Conservation (phyloP, 2,888 invertebrate species). For the Syritta pipiens region DNA sequence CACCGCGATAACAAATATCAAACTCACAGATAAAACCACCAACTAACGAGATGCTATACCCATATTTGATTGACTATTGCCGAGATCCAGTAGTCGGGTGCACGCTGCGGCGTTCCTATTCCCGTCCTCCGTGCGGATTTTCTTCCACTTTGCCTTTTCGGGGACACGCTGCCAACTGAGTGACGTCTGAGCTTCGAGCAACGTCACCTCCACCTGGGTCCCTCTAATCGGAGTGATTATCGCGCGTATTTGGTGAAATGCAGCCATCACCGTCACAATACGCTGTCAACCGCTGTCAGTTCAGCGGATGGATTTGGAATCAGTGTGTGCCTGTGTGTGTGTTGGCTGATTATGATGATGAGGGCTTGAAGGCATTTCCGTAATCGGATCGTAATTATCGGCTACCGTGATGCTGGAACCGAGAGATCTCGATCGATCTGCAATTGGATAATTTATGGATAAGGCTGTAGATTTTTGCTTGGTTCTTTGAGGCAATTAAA, state of each 20-base stretch:
- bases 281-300: constrained; percentile 65
- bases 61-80: constrained; percentile 62
- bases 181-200: too few relatives aligned
- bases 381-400: constrained; percentile 64
- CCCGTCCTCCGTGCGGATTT: constrained; percentile 13
- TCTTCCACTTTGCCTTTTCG: constrained; percentile 38
- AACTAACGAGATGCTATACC: constrained; percentile 63
- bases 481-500: constrained; percentile 32
- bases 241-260: constrained; percentile 67
- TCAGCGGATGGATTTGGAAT: constrained; percentile 36
- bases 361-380: constrained; percentile 49
- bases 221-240: constrained; percentile 67
- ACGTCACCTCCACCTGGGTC: constrained; percentile 53
- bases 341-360: constrained; percentile 49
- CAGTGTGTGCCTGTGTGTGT: constrained; percentile 34
- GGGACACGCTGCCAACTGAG: too few relatives aligned
- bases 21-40: constrained; percentile 44
- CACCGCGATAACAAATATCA: constrained; percentile 35
- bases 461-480: constrained; percentile 9
- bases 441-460: constrained; percentile 52
- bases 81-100: constrained; percentile 13
- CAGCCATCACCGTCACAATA: constrained; percentile 63
- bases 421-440: constrained; percentile 37
- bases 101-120: too few relatives aligned
- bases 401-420: constrained; percentile 44